phyloP scores from a whole-genome alignment of 2,113 vertebrate species.

The Helogale parvula region DNA sequence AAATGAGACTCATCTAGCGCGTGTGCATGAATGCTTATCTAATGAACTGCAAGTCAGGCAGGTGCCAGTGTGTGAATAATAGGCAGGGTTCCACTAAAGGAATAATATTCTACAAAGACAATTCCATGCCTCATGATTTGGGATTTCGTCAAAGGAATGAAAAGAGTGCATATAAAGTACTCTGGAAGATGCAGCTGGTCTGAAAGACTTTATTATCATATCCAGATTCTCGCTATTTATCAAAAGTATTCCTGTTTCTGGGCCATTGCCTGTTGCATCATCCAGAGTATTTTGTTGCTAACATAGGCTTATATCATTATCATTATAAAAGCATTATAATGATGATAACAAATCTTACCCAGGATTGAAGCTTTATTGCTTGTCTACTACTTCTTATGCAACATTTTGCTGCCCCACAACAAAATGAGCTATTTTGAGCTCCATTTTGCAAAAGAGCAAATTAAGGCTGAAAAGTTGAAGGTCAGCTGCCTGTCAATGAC shows the following conservation, averaged over 20 bases:
- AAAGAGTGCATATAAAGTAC: background rate
- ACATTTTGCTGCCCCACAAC: background rate
- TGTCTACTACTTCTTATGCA: background rate
- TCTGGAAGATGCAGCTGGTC: background rate
- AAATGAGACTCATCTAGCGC: slow-evolving; percentile 22
- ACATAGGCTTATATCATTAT: background rate
- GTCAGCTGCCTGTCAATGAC: background rate
- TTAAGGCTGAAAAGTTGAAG: background rate
- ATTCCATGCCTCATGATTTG: slow-evolving; percentile 45
- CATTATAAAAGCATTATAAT: background rate
- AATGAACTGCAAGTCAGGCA: slow-evolving; percentile 33
- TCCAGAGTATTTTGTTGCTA: slow-evolving; percentile 8
- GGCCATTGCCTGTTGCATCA: background rate
- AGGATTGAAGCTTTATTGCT: background rate
- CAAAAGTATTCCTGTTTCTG: slow-evolving; percentile 14
- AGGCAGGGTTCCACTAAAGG: slow-evolving; percentile 49
- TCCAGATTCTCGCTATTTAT: background rate
- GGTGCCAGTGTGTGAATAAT: slow-evolving; percentile 71
- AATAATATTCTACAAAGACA: slow-evolving; percentile 63
- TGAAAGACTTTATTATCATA: background rate
- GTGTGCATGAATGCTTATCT: slow-evolving; percentile 43
- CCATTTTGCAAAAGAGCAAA: background rate
- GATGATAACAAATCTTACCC: background rate
- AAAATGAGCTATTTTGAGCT: background rate
- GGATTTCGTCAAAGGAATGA: slow-evolving; percentile 53